Conservation (phyloP, 1,140 invertebrate genomes). For the Sitodiplosis mosellana region DNA sequence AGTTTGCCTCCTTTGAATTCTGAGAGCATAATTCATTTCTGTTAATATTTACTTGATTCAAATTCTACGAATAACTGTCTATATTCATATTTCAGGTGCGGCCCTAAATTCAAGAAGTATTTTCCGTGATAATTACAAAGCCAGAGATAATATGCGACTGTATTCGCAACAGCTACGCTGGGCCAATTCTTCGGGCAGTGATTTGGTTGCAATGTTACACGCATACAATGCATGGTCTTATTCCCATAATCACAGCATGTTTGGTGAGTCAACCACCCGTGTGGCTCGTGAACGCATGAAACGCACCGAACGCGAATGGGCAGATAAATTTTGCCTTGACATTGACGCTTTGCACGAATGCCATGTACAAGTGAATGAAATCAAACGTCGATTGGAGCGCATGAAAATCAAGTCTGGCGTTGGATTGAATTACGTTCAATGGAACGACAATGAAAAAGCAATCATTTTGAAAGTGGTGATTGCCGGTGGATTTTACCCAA, state of each 20-base stretch:
- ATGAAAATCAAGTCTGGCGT: conserved; percentile 29
- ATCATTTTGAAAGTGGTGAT: conserved; percentile 43
- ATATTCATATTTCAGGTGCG: conserved; percentile 38
- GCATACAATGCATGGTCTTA: conserved; percentile 45
- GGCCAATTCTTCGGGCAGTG: conserved; percentile 65
- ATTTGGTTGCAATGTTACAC: conserved; percentile 64
- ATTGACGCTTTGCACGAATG: conserved; percentile 45
- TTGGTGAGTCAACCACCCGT: too few species aligned
- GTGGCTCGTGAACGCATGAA: too few species aligned
- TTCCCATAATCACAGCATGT: too few species aligned
- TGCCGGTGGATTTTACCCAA: conserved; percentile 64
- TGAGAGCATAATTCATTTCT: not conserved
- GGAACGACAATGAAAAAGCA: conserved; percentile 29
- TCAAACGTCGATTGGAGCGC: conserved; percentile 36
- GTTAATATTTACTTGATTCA: not conserved
- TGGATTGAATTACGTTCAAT: conserved; percentile 18
- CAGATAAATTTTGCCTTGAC: conserved; percentile 37
- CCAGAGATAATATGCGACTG: conserved; percentile 43
- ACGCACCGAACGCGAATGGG: too few species aligned
- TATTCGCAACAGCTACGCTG: conserved; percentile 65
- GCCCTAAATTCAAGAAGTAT: conserved; percentile 64
- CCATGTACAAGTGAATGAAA: conserved; percentile 42
- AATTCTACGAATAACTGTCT: too few species aligned
- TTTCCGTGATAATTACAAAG: conserved; percentile 27
- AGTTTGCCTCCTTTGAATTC: too few species aligned